phyloP scores from a whole-genome alignment of 1,140 invertebrate genomes.

The Araneus ventricosus region DNA sequence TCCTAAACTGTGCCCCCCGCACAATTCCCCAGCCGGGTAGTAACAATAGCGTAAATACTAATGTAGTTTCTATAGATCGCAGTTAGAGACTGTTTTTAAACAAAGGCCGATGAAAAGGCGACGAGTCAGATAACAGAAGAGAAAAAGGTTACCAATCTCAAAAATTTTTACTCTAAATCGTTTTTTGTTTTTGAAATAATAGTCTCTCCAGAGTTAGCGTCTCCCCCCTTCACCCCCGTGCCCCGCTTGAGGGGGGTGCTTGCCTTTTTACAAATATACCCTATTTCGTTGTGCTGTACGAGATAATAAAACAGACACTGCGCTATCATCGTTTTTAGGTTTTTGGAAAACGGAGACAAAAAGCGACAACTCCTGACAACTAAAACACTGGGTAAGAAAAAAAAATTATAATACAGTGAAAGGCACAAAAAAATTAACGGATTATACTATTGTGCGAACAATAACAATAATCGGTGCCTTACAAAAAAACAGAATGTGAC shows the following conservation, averaged over 20 bases:
- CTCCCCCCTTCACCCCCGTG: not conserved
- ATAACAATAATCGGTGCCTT: slow-evolving; percentile 61
- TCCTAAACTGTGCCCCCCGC: slow-evolving; percentile 51
- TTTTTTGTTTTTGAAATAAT: slow-evolving; percentile 74
- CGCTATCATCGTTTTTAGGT: slow-evolving; percentile 58
- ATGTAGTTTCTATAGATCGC: slow-evolving; percentile 70
- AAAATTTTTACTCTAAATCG: slow-evolving; percentile 68
- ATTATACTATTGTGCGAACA: slow-evolving; percentile 63
- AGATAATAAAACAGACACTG: slow-evolving; percentile 73
- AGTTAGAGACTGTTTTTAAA: slow-evolving; percentile 60
- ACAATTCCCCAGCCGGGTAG: slow-evolving; percentile 29
- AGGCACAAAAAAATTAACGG: slow-evolving; percentile 50
- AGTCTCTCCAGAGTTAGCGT: slow-evolving; percentile 62
- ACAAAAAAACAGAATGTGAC: slow-evolving; percentile 14
- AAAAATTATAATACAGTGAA: slow-evolving; percentile 39
- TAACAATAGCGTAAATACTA: slow-evolving; percentile 75
- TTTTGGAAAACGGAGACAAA: slow-evolving; percentile 58
- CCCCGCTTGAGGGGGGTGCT: slow-evolving; percentile 13
- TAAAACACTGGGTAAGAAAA: not conserved
- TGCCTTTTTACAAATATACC: slow-evolving; percentile 48
- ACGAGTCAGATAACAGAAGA: slow-evolving; percentile 27
- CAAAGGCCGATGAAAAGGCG: slow-evolving; percentile 49
- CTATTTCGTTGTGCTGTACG: slow-evolving; percentile 4
- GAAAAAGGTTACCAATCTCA: slow-evolving; percentile 71
- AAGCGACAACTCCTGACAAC: slow-evolving; percentile 57